Conservation (phyloP, 2,888 invertebrate species). For the Paralinhomoeus sp. region DNA sequence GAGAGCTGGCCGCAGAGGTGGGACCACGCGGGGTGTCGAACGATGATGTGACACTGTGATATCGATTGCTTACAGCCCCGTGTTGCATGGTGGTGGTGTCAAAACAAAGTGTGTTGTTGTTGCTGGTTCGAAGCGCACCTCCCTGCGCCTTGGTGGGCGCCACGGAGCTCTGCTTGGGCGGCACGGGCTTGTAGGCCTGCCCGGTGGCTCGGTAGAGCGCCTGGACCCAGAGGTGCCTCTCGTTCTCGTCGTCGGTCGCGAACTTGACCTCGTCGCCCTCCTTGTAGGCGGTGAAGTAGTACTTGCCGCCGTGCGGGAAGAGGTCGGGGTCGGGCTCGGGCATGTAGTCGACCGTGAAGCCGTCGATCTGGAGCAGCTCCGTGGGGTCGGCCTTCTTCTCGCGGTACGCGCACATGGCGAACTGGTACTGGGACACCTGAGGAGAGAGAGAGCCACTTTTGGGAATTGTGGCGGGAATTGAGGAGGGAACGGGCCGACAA, state of each 20-base stretch:
- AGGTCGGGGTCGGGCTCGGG: slow-evolving; percentile 63
- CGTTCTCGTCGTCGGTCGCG: slow-evolving; percentile 88
- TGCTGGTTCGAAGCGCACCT: too few relatives aligned
- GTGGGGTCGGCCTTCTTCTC: slow-evolving; percentile 97
- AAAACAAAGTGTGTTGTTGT: too few relatives aligned
- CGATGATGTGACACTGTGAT: too few relatives aligned
- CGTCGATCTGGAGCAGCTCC: slow-evolving; percentile 98
- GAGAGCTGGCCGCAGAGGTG: too few relatives aligned
- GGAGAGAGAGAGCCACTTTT: slow-evolving; percentile 2
- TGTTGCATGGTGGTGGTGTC: too few relatives aligned
- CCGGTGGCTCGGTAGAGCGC: slow-evolving; percentile 51
- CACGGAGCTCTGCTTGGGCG: slow-evolving; percentile 37
- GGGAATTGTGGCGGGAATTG: too few relatives aligned
- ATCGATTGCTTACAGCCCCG: too few relatives aligned
- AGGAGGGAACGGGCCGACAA: too few relatives aligned
- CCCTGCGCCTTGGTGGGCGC: slow-evolving; percentile 18
- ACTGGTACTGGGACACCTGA: slow-evolving; percentile 76
- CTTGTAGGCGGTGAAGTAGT: slow-evolving; percentile 91
- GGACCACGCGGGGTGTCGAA: too few relatives aligned
- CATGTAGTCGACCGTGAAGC: slow-evolving; percentile 95
- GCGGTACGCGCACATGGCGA: slow-evolving; percentile 97
- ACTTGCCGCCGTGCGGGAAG: slow-evolving; percentile 56
- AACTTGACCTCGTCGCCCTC: slow-evolving; percentile 91
- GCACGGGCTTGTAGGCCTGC: slow-evolving; percentile 93
- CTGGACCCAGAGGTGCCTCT: slow-evolving; percentile 96